Evolutionary conservation across 2,888 invertebrate genomes (phyloP).

Genomic region (Lissocephala sabroskyi): DNA sequence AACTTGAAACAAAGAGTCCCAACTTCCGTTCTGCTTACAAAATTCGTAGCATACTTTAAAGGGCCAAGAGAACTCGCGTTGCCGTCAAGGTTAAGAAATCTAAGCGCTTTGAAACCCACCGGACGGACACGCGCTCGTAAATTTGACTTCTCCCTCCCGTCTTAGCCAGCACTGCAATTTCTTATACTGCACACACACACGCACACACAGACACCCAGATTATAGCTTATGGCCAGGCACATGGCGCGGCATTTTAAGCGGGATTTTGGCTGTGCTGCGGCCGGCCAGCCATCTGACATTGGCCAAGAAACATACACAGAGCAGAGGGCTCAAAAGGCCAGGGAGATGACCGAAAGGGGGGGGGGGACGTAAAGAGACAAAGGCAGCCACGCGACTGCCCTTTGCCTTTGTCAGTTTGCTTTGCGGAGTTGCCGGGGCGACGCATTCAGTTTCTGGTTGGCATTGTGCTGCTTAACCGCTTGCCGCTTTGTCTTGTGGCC

Average conservation of each 20-base stretch:
- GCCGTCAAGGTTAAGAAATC: background rate
- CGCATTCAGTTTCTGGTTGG: background rate
- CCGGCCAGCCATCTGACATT: constrained; percentile 1
- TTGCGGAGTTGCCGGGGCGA: background rate
- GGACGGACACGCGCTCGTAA: constrained; percentile 26
- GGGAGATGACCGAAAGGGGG: no score
- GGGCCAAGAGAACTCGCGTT: background rate
- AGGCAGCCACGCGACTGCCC: no score
- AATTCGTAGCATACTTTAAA: no score
- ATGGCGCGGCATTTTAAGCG: constrained; percentile 17
- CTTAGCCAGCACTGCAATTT: constrained; percentile 27
- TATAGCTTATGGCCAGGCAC: constrained; percentile 42
- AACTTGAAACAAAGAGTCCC: no score
- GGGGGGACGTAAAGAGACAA: no score
- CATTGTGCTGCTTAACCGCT: background rate
- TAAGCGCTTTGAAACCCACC: background rate
- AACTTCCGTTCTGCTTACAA: no score
- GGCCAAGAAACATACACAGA: background rate
- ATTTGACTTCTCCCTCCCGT: constrained; percentile 16
- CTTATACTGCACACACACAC: constrained; percentile 32
- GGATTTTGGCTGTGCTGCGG: constrained; percentile 9
- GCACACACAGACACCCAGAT: no score
- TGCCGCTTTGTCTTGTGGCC: constrained; percentile 12
- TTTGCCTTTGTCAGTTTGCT: background rate
- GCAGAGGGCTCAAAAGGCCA: background rate